These are phyloP conservation scores for Drosophila rubida DNA, from an alignment of 2,888 invertebrate genomes.

Conservation along the genomic window DNA sequence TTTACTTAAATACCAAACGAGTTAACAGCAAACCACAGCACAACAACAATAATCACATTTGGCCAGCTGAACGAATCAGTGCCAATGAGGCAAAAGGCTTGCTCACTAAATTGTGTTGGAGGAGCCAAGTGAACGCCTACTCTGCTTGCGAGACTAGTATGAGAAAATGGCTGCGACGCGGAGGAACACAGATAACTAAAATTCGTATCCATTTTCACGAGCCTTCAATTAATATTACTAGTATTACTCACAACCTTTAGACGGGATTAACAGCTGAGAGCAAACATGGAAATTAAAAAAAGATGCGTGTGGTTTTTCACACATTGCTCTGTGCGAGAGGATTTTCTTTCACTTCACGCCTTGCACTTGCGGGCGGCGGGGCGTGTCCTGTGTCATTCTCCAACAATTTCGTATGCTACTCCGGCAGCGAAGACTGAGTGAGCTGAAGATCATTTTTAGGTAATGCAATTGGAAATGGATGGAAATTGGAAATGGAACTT, in stretches of 20 bases:
- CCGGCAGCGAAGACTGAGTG: constrained; percentile 49
- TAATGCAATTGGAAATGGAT: constrained; percentile 17
- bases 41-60: constrained; percentile 48
- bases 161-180: constrained; percentile 53
- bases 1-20: constrained; percentile 63
- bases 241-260: constrained; percentile 64
- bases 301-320: constrained; percentile 73
- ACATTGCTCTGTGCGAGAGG: constrained; percentile 43
- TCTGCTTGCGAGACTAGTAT: constrained; percentile 2
- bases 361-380: constrained; percentile 44
- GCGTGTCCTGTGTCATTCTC: constrained; percentile 74
- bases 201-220: constrained; percentile 55
- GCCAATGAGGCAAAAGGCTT: constrained; percentile 66
- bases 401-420: constrained; percentile 74
- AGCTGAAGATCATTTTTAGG: constrained; percentile 25
- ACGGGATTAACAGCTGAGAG: constrained; percentile 36
- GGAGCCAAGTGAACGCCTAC: constrained; percentile 43
- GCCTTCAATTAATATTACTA: constrained; percentile 81
- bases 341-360: constrained; percentile 64
- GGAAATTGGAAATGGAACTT: constrained; percentile 57
- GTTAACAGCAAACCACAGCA: constrained; percentile 60
- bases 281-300: constrained; percentile 25
- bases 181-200: constrained; percentile 36
- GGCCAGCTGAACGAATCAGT: constrained; percentile 75
- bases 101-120: constrained; percentile 22